Evolutionary conservation across 2,888 invertebrate genomes (phyloP), one percentile per base, ranked within the genome.

Genomic region (Synergus umbraculus): DNA sequence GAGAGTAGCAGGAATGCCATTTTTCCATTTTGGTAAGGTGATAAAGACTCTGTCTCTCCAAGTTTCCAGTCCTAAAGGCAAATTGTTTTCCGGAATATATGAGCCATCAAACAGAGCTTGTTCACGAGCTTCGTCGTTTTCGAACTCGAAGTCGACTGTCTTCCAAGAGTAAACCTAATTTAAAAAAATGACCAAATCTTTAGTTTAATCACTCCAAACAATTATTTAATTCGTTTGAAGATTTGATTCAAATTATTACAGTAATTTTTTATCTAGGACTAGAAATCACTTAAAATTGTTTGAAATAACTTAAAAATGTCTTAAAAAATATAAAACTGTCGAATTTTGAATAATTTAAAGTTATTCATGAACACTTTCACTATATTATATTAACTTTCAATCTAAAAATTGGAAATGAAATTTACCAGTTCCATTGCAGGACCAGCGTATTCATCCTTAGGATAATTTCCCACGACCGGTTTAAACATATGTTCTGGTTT

Each of bases 11-110:
- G 97, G 96, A 0, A 96, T 95, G 0, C 97, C 97, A 46, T 93
- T 92, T 78, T 95, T 94, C 96, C 96, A 96, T 83, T 95, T 95
- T 0, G 97, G 97, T 76, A 96, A 92, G 2, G 96, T 96, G 2
- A 97, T 92, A 91, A 96, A 97, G 10, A 97, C 92, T 12, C 95
- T 94, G 80, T 95, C 93, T 5, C 93, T 93, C 93, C 94, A 95
- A 4, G 95, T 93, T 88, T 97, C 97, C 29, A 97, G 89, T 0
- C 97, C 97, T 76, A 96, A 91, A 0, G 97, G 96, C 22, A 96
- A 92, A 88, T 95, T 96, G 88, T 97, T 96, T 83, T 95, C 94
- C 0, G 96, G 95, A 41, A 96, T 93, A 88, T 94, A 97, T 76
- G 94, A 93, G 0, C 94, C 94, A 44, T 93, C 93, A 41, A 91